Conservation (phyloP, 92 coral and sea anemone species). For the Scolanthus callimorphus region DNA sequence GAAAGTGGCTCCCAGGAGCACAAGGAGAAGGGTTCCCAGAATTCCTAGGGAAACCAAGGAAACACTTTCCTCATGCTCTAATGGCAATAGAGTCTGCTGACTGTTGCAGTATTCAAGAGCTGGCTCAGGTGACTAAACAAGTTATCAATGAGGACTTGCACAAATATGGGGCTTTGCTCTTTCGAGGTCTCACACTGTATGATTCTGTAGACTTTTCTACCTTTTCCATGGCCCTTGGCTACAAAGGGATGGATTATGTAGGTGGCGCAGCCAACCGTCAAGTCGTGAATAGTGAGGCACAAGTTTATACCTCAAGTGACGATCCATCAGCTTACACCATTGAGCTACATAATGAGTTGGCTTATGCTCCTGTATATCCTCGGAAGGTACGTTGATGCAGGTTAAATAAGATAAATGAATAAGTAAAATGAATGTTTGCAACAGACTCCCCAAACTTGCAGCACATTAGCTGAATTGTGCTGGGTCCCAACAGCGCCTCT, state of each 20-base stretch:
- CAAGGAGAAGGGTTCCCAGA: conserved; percentile 64
- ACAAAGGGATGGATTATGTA: conserved; percentile 64
- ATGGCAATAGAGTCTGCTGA: conserved; percentile 39
- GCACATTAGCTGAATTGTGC: no score
- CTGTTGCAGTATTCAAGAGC: conserved; percentile 13
- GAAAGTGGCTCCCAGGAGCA: conserved; percentile 76
- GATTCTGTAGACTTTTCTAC: conserved; percentile 53
- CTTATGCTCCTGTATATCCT: conserved; percentile 79
- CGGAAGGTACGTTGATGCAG: conserved; percentile 60
- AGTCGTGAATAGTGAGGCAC: conserved; percentile 47
- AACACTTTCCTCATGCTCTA: conserved; percentile 67
- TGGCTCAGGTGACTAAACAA: conserved; percentile 15
- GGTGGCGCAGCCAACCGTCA: conserved; percentile 81
- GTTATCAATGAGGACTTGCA: conserved; percentile 37
- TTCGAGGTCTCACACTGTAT: conserved; percentile 70
- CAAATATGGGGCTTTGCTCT: conserved; percentile 64
- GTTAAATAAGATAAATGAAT: no score
- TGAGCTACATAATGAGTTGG: conserved; percentile 88
- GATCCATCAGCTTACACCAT: conserved; percentile 77
- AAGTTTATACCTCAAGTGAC: conserved; percentile 73
- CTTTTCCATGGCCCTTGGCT: conserved; percentile 59
- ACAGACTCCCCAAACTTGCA: no score
- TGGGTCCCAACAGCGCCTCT: no score
- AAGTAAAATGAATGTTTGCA: no score
- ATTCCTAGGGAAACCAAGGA: conserved; percentile 50